Evolutionary conservation across 2,888 invertebrate species (phyloP), one percentile per base, ranked within the genome.

Genomic region (Rhingia rostrata): DNA sequence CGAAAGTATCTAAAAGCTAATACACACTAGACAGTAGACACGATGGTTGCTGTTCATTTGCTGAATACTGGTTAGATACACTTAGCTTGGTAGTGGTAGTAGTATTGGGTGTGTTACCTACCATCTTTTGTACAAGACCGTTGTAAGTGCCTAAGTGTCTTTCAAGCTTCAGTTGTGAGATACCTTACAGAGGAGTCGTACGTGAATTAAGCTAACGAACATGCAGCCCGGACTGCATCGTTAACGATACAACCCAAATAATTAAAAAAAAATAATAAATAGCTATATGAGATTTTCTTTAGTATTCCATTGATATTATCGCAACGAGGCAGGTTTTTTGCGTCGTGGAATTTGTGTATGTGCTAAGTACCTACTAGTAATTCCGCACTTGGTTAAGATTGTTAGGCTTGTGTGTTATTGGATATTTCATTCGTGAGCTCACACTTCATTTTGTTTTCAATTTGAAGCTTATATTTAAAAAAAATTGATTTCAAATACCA

Each of bases 1-100:
- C 79, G 84, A 84, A 84, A 84, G 84, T 84, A 72, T 72, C 60
- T 64, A 47, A 79, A 84, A 75, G 74, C 74, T 74, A 74, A 56
- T 22, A 22, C 22, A 22, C 2, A 41, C 39, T 63, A 69, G 49
- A 49, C 10, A 30, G 10, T 49, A 22, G 64, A 41, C 41, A 79
- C 47, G 69, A 45, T 49, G 58, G 41, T 37, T 61, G 35, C n/a
- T 49, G 35, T 43, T 60, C 60, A 79, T 67, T 22, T 61, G 56
- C 69, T 58, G 75, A 64, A 70, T 73, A 79, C 84, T 61, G 70
- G 80, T 75, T 75, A 61, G 70, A 80, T 47, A 80, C 49, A 80
- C 60, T 84, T 49, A 60, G 43, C 10, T 32, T 53, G 58, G 39
- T 10, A 64, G 43, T 70, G 64, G 80, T 72, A 60, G 70, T 80